Evolutionary conservation across 2,113 vertebrate species (phyloP).

Genomic region (Pluvialis apricaria): DNA sequence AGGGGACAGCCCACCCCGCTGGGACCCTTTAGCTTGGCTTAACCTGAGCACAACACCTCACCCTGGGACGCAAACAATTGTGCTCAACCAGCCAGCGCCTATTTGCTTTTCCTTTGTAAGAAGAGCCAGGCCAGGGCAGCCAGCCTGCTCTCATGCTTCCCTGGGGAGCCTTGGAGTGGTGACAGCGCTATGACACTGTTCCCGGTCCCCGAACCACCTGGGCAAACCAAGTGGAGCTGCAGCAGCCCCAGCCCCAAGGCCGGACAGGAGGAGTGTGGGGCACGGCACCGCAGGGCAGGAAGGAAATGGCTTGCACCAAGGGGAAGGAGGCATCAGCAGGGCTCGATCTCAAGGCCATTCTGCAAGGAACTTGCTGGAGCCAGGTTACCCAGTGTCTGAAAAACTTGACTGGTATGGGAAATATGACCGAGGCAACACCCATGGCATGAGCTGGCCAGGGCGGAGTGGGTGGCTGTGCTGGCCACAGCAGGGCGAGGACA

Average conservation of each 20-base stretch:
- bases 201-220: accelerated
- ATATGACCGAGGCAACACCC: background rate
- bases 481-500: accelerated
- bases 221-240: background rate
- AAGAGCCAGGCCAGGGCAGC: background rate
- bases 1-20: background rate
- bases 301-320: background rate
- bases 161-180: background rate
- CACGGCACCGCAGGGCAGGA: background rate
- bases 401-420: background rate
- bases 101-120: background rate
- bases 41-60: background rate
- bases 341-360: background rate
- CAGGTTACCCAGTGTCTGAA: background rate
- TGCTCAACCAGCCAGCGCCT: background rate
- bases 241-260: background rate
- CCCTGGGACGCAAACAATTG: background rate
- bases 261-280: background rate
- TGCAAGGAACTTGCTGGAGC: background rate
- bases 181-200: background rate
- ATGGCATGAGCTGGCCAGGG: background rate
- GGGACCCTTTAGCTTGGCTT: background rate
- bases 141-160: background rate
- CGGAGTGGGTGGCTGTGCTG: background rate
- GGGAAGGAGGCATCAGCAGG: background rate